These are phyloP conservation scores for Actinia tenebrosa DNA, from an alignment of 64 coral and sea anemone species.

Conservation along the genomic window DNA sequence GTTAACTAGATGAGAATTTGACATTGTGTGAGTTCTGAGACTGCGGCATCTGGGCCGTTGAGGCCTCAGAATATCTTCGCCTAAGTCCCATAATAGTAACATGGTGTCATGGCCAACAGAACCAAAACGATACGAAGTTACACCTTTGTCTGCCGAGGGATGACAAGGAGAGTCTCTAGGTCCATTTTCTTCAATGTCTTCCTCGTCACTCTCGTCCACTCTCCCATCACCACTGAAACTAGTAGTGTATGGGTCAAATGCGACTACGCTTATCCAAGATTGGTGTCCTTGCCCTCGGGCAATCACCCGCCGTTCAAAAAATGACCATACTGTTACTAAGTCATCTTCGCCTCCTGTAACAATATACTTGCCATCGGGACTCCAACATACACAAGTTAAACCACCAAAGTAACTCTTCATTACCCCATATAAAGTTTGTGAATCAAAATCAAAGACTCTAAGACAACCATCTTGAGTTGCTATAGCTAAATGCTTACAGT, in stretches of 20 bases:
- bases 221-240: constrained; percentile 70
- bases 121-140: constrained; percentile 89
- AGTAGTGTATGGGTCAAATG: constrained; percentile 98
- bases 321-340: constrained; percentile 92
- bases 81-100: constrained; percentile 89
- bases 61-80: constrained; percentile 79
- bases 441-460: constrained; percentile 97
- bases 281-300: constrained; percentile 86
- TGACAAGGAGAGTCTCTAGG: constrained; percentile 7
- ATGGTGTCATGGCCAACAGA: constrained; percentile 96
- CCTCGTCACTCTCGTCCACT: constrained; percentile 95
- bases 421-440: constrained; percentile 86
- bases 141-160: constrained; percentile 49
- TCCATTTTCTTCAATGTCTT: constrained; percentile 84
- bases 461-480: constrained; percentile 93
- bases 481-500: constrained; percentile 97
- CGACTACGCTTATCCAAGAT: constrained; percentile 92
- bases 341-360: constrained; percentile 95
- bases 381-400: constrained; percentile 93
- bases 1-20: constrained; percentile 33
- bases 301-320: constrained; percentile 78
- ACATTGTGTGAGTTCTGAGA: constrained; percentile 41
- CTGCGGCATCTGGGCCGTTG: constrained; percentile 77
- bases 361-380: constrained; percentile 97
- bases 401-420: constrained; percentile 99